phyloP scores from a whole-genome alignment of 2,888 invertebrate genomes.

The Tipula vernalis region DNA sequence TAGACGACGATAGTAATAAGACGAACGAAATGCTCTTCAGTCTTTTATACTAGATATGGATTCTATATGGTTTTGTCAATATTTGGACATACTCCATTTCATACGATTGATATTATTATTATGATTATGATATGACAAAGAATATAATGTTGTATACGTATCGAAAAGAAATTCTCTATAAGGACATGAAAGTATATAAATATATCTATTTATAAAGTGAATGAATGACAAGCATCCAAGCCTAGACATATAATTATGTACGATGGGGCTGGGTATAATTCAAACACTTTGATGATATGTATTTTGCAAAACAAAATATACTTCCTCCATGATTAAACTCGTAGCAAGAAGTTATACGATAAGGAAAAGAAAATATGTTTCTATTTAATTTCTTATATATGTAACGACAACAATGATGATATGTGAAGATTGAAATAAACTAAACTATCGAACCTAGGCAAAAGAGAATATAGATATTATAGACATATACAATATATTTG shows the following conservation, averaged over 20 bases:
- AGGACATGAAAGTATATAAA: neutral
- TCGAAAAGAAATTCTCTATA: neutral
- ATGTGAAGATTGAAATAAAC: neutral
- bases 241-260: neutral
- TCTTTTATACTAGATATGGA: neutral
- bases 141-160: neutral
- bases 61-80: neutral
- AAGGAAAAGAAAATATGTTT: neutral
- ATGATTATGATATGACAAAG: constrained; percentile 8
- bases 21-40: neutral
- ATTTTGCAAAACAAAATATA: neutral
- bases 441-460: neutral
- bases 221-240: neutral
- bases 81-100: constrained; percentile 10
- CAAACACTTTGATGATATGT: neutral
- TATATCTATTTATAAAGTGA: neutral
- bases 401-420: neutral
- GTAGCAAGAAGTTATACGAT: neutral
- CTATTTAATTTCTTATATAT: neutral
- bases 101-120: constrained; percentile 9
- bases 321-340: neutral
- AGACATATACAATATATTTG: neutral
- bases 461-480: neutral
- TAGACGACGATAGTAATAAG: neutral
- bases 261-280: neutral